These are phyloP conservation scores for Drosophila nigromelanica DNA, from an alignment of 1,140 invertebrate genomes.

Conservation along the genomic window DNA sequence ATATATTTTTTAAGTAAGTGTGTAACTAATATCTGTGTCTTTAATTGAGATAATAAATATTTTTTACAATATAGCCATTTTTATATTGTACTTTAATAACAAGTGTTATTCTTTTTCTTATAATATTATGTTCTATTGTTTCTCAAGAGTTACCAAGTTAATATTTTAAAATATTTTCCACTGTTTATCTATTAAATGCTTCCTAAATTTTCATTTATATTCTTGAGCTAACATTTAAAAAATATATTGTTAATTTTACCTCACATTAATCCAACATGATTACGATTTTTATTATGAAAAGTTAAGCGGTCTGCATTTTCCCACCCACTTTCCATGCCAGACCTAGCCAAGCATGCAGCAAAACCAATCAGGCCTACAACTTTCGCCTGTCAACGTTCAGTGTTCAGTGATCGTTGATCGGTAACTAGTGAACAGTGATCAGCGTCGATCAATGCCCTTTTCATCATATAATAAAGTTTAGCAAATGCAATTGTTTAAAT, in stretches of 20 bases:
- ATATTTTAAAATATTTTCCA: too few relatives aligned
- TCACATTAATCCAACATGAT: too few relatives aligned
- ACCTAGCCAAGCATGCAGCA: conserved; percentile 9
- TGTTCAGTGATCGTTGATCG: conserved; percentile 7
- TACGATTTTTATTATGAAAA: neutral
- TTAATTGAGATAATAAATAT: neutral
- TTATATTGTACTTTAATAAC: too few relatives aligned
- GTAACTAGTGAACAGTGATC: conserved; percentile 11
- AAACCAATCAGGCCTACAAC: conserved; percentile 36
- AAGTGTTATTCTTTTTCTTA: too few relatives aligned
- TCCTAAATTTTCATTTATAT: too few relatives aligned
- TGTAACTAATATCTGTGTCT: too few relatives aligned
- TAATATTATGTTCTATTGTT: too few relatives aligned
- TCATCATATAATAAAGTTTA: conserved; percentile 48
- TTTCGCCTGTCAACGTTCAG: conserved; percentile 52
- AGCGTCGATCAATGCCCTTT: conserved; percentile 68
- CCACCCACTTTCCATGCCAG: conserved; percentile 31
- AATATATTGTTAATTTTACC: too few relatives aligned
- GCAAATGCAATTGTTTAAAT: conserved; percentile 37
- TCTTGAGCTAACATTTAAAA: too few relatives aligned
- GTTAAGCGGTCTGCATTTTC: conserved; percentile 13
- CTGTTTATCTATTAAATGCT: too few relatives aligned
- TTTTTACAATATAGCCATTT: too few relatives aligned
- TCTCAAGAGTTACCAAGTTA: too few relatives aligned
- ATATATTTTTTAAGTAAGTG: neutral